phyloP scores from a whole-genome alignment of 2,888 invertebrate genomes.

The Protonemura montana region DNA sequence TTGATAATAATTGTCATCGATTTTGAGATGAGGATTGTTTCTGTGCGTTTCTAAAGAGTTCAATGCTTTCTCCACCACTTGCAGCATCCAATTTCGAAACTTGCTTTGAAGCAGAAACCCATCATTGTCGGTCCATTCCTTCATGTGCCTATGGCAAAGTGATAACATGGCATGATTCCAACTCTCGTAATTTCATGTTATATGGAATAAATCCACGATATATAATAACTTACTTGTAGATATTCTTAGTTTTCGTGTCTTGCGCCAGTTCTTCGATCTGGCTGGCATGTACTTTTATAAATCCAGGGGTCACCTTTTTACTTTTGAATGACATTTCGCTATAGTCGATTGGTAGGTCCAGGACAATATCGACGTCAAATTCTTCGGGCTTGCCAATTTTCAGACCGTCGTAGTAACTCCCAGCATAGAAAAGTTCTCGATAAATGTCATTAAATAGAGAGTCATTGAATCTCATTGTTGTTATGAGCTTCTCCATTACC shows the following conservation, averaged over 20 bases:
- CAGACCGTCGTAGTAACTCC: slow-evolving; percentile 68
- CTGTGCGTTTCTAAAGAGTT: slow-evolving; percentile 36
- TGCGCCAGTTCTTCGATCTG: slow-evolving; percentile 34
- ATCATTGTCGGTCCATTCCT: slow-evolving; percentile 60
- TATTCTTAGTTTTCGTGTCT: slow-evolving; percentile 30
- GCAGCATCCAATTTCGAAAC: slow-evolving; percentile 65
- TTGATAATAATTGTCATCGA: slow-evolving; percentile 20
- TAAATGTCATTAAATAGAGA: slow-evolving; percentile 40
- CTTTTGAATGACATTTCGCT: slow-evolving; percentile 37
- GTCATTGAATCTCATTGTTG: slow-evolving; percentile 42
- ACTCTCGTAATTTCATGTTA: background rate
- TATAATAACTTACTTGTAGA: slow-evolving; percentile 38
- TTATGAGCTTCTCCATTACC: slow-evolving; percentile 39
- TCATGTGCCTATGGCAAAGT: slow-evolving; percentile 55
- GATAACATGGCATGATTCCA: background rate
- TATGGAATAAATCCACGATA: background rate
- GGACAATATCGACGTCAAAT: slow-evolving; percentile 68
- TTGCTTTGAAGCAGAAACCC: slow-evolving; percentile 62
- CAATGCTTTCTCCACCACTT: slow-evolving; percentile 60
- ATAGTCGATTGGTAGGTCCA: slow-evolving; percentile 57
- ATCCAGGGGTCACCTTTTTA: slow-evolving; percentile 23
- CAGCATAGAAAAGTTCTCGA: slow-evolving; percentile 56
- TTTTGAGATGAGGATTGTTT: slow-evolving; percentile 33
- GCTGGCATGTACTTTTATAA: slow-evolving; percentile 10
- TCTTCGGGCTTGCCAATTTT: slow-evolving; percentile 68